phyloP scores from a whole-genome alignment of 2,888 invertebrate genomes.

The Ornithoptera alexandrae region DNA sequence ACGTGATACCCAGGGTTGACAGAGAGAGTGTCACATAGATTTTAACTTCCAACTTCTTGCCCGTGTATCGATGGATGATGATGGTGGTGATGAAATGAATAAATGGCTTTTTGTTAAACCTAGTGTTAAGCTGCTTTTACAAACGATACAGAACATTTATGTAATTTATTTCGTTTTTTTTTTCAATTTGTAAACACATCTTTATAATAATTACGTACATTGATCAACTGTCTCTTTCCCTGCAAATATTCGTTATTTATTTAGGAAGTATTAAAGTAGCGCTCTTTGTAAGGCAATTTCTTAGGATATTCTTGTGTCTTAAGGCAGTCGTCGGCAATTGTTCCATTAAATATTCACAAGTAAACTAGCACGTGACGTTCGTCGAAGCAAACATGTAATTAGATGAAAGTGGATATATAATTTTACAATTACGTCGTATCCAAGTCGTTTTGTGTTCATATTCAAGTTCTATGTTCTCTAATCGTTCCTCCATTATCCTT shows the following conservation, averaged over 20 bases:
- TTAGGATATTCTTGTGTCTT: constrained; percentile 1
- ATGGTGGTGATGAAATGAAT: no score
- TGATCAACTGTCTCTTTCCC: not conserved
- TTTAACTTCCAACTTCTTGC: no score
- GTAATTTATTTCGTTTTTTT: no score
- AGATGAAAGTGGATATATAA: constrained; percentile 5
- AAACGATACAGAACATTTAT: no score
- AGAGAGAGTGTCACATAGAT: no score
- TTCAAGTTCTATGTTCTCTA: no score
- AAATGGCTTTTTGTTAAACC: no score
- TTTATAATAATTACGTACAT: not conserved
- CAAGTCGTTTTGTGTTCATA: no score
- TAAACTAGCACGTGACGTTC: not conserved
- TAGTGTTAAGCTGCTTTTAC: no score
- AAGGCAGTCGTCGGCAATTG: not conserved
- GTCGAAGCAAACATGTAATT: not conserved
- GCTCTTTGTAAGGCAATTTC: constrained; percentile 10
- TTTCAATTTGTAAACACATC: not conserved
- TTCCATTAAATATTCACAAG: constrained; percentile 11
- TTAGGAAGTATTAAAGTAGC: constrained; percentile 2
- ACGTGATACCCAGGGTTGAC: no score
- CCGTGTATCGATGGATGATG: no score
- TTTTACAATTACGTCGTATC: not conserved
- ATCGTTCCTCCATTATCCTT: no score
- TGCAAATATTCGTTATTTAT: constrained; percentile 12